These are phyloP conservation scores for Drosophila carrolli DNA, from an alignment of 1,140 invertebrate species.

Conservation along the genomic window DNA sequence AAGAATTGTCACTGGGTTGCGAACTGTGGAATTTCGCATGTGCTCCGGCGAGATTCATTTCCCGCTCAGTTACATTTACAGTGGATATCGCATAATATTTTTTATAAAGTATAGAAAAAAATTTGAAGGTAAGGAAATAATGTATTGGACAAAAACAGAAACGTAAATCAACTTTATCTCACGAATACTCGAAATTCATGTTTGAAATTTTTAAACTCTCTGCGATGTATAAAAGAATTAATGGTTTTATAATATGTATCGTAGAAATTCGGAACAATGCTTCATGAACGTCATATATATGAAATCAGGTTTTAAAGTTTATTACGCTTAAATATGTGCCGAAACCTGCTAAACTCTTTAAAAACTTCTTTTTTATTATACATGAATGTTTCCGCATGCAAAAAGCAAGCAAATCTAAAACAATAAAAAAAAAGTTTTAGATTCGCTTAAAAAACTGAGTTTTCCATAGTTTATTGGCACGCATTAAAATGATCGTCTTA, in stretches of 20 bases:
- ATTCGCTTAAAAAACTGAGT: not conserved
- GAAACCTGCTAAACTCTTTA: not conserved
- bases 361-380: not conserved
- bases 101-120: not conserved
- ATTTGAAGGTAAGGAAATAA: too few relatives aligned
- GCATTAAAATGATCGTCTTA: not conserved
- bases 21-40: constrained; percentile 56
- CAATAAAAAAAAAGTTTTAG: not conserved
- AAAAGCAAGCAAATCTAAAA: not conserved
- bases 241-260: not conserved
- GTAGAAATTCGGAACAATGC: not conserved
- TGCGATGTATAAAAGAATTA: too few relatives aligned
- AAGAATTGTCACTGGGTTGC: constrained; percentile 54
- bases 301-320: constrained; percentile 1
- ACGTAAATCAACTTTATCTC: too few relatives aligned
- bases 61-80: constrained; percentile 11
- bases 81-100: not conserved
- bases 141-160: too few relatives aligned
- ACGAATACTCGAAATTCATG: too few relatives aligned
- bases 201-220: too few relatives aligned
- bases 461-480: too few relatives aligned
- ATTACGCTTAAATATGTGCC: not conserved
- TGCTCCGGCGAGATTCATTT: constrained; percentile 8
- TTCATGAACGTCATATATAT: not conserved
- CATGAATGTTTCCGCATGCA: not conserved